Conservation (phyloP, 2,113 vertebrate species). For the Lepus americanus region DNA sequence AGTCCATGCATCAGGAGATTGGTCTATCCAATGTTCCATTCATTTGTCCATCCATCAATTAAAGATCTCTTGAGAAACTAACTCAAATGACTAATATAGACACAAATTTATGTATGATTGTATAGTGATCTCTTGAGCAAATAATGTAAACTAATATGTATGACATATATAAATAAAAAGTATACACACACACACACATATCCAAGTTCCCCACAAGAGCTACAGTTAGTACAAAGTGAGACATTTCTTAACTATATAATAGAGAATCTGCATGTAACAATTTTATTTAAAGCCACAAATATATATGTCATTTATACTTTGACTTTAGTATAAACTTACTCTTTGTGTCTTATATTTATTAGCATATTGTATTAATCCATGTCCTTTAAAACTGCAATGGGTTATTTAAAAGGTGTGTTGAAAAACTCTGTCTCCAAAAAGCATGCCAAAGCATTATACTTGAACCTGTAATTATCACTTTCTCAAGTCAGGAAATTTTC, state of each 20-base stretch:
- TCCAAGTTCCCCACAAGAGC: too few species aligned
- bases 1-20: neutral
- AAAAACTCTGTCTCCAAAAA: neutral
- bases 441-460: neutral
- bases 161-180: neutral
- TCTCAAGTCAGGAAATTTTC: neutral
- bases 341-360: neutral
- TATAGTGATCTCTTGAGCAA: conserved; percentile 13
- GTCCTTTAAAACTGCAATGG: neutral
- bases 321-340: neutral
- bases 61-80: too few species aligned
- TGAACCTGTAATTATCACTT: neutral
- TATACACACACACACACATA: too few species aligned
- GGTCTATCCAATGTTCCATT: neutral
- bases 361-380: neutral
- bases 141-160: neutral
- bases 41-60: neutral
- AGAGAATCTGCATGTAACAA: neutral
- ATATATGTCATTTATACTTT: neutral
- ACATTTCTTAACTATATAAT: neutral
- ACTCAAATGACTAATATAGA: too few species aligned
- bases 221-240: neutral
- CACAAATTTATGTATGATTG: too few species aligned
- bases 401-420: neutral
- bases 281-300: neutral